Evolutionary conservation across 2,888 invertebrate genomes (phyloP).

Genomic region (Apotomis capreana): DNA sequence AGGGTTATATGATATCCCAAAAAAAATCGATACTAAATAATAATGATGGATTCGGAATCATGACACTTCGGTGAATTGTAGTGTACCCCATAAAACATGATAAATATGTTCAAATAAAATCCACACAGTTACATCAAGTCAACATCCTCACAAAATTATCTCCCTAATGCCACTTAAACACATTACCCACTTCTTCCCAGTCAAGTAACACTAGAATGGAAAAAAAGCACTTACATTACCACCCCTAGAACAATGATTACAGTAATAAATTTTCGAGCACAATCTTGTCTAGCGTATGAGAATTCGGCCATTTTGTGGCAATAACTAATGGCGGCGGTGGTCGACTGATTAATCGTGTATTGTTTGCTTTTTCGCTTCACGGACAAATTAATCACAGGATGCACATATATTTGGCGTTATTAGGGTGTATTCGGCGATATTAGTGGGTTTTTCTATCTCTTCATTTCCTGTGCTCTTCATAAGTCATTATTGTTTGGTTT

Average conservation of each 20-base stretch:
- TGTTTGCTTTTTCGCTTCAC: conserved; percentile 42
- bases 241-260: conserved; percentile 43
- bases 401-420: conserved; percentile 38
- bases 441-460: not conserved
- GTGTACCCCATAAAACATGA: too few species aligned
- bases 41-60: too few species aligned
- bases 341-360: conserved; percentile 42
- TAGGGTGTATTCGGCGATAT: conserved; percentile 10
- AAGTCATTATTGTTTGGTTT: not conserved
- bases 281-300: conserved; percentile 43
- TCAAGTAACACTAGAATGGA: conserved; percentile 24
- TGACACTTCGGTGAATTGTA: too few species aligned
- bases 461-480: conserved; percentile 1
- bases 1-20: too few species aligned
- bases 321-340: conserved; percentile 38
- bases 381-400: conserved; percentile 40
- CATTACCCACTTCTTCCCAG: conserved; percentile 9
- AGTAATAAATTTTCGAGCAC: conserved; percentile 40
- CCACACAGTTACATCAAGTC: too few species aligned
- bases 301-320: conserved; percentile 41
- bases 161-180: not conserved
- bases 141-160: not conserved
- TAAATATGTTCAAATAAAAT: too few species aligned
- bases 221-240: conserved; percentile 36
- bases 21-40: too few species aligned